phyloP scores from a whole-genome alignment of 2,888 invertebrate species.

The Ichneumoninae sp. region DNA sequence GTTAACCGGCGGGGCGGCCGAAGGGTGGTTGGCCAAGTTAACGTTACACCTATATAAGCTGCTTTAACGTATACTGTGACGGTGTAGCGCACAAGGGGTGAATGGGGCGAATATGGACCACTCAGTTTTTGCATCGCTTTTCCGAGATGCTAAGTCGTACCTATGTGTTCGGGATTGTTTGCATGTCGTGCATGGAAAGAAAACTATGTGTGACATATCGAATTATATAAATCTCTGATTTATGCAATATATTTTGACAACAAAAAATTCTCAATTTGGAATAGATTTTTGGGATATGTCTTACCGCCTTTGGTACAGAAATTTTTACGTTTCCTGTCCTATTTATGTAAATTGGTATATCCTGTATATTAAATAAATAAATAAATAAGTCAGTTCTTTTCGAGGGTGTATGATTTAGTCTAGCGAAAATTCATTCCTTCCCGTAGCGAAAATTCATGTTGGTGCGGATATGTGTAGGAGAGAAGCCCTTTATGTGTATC shows the following conservation, averaged over 20 bases:
- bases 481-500: not conserved
- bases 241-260: not conserved
- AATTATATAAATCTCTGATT: not conserved
- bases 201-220: not conserved
- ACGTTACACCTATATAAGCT: constrained; percentile 19
- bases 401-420: not conserved
- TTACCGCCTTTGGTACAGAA: too few relatives aligned
- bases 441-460: not conserved
- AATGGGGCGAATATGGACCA: constrained; percentile 8
- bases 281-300: too few relatives aligned
- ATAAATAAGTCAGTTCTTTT: not conserved
- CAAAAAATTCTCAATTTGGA: too few relatives aligned
- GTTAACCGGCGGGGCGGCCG: constrained; percentile 15
- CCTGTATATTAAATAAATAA: too few relatives aligned
- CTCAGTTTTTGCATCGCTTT: not conserved
- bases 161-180: not conserved
- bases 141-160: not conserved
- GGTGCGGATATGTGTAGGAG: constrained; percentile 8
- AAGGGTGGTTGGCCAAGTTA: constrained; percentile 45
- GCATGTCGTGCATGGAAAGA: not conserved
- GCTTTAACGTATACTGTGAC: constrained; percentile 8
- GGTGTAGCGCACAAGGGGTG: not conserved
- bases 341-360: too few relatives aligned
- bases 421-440: not conserved
- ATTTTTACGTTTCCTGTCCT: too few relatives aligned